Evolutionary conservation across 2,888 invertebrate genomes (phyloP), one percentile per base, ranked within the genome.

Genomic region (Gibbula magus): DNA sequence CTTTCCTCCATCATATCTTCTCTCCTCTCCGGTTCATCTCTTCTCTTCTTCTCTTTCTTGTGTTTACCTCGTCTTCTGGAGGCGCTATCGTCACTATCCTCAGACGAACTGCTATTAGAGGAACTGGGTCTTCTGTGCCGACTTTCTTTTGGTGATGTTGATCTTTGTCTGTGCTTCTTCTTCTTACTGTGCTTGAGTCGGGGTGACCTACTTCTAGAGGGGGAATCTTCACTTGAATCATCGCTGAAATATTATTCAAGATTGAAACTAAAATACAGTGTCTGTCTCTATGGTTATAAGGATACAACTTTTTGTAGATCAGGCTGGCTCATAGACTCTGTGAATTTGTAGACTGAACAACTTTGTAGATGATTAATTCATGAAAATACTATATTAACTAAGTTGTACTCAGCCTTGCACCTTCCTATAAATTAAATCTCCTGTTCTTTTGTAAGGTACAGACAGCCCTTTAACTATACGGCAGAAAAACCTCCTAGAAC

Each of bases 181-280:
- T 82, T 85, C 39, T 81, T 83, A 18, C 75, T 81, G 51, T 81
- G 82, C 51, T 84, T 85, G 32, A 79, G 80, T 25, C 86, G 85
- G 16, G 76, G 75, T 81, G 88, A 88, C 67, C 80, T 52, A 25
- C 78, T 80, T 32, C 82, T 79, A 20, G 82, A 81, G 13, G 77
- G 66, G 18, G 75, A 78, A 66, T 77, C 76, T 3, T 78, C 82
- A 18, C 82, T 81, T 7, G 75, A 39, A 25, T 76, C 73, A 25
- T 79, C 32, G n/a, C 81, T 79, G 77, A 77, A 79, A 52, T 45
- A 45, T 67, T 56, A 51, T 74, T n/a, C n/a, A n/a, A 35, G 51
- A 18, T 67, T 80, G n/a, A 22, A 79, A 8, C 32, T 75, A 16
- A 10, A 29, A n/a, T 56, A 56, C 35, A 35, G 56, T 56, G 32